These are phyloP conservation scores for Puntigrus tetrazona DNA, from an alignment of 2,113 vertebrate genomes.

Conservation along the genomic window DNA sequence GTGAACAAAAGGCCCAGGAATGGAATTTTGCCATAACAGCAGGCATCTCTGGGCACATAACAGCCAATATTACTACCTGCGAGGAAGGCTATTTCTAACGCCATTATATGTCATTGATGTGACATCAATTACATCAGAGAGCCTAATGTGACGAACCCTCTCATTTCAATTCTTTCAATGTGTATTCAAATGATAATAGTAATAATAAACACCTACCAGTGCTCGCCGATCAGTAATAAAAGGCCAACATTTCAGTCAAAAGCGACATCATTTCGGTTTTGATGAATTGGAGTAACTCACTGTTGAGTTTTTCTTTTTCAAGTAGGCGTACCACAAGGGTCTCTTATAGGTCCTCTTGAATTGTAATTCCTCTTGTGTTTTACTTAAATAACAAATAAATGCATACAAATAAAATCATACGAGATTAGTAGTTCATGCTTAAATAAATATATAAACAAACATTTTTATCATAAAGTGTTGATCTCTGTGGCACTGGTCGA, in stretches of 20 bases:
- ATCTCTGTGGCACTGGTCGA: background rate
- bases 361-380: background rate
- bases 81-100: background rate
- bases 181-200: background rate
- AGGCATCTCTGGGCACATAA: background rate
- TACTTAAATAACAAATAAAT: background rate
- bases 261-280: slow-evolving; percentile 4
- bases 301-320: background rate
- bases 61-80: slow-evolving; percentile 21
- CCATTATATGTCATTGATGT: slow-evolving; percentile 2
- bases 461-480: background rate
- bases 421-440: background rate
- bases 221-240: background rate
- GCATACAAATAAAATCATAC: too few relatives aligned
- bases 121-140: background rate
- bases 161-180: background rate
- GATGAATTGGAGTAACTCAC: background rate
- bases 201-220: background rate
- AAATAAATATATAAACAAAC: background rate
- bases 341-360: background rate
- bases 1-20: background rate
- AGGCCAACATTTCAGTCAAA: background rate
- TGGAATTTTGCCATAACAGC: slow-evolving; percentile 5
- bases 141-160: background rate
- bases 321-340: background rate